Conservation (phyloP, 1,140 invertebrate species). For the Akabosia matsudoensis region DNA sequence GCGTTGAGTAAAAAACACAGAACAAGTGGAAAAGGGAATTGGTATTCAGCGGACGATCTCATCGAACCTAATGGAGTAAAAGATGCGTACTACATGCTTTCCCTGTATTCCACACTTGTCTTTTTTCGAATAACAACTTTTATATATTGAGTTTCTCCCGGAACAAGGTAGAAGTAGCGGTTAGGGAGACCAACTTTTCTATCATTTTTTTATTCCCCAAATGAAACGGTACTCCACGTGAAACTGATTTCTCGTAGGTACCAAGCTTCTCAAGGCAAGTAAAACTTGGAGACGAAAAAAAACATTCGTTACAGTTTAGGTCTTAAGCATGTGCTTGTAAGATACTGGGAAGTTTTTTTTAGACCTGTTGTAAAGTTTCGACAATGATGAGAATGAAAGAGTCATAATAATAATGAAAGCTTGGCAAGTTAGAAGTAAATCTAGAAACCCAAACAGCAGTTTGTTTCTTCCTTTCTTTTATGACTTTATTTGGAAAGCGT, state of each 20-base stretch:
- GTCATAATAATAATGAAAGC: background rate
- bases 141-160: background rate
- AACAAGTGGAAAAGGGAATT: slow-evolving; percentile 17
- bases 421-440: background rate
- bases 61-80: slow-evolving; percentile 21
- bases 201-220: too few relatives aligned
- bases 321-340: too few relatives aligned
- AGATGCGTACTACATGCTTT: slow-evolving; percentile 1
- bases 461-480: background rate
- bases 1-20: background rate
- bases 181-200: background rate
- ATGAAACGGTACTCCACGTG: too few relatives aligned
- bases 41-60: background rate
- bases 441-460: background rate
- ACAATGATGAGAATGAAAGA: background rate
- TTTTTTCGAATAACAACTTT: background rate
- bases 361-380: too few relatives aligned
- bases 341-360: too few relatives aligned
- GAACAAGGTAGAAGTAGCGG: background rate
- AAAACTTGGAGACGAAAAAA: too few relatives aligned
- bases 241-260: too few relatives aligned
- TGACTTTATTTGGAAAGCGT: background rate
- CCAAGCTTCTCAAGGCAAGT: too few relatives aligned
- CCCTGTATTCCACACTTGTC: background rate
- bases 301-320: too few relatives aligned